These are phyloP conservation scores for Nomada goodeniana DNA, from an alignment of 2,888 invertebrate species.

Conservation along the genomic window DNA sequence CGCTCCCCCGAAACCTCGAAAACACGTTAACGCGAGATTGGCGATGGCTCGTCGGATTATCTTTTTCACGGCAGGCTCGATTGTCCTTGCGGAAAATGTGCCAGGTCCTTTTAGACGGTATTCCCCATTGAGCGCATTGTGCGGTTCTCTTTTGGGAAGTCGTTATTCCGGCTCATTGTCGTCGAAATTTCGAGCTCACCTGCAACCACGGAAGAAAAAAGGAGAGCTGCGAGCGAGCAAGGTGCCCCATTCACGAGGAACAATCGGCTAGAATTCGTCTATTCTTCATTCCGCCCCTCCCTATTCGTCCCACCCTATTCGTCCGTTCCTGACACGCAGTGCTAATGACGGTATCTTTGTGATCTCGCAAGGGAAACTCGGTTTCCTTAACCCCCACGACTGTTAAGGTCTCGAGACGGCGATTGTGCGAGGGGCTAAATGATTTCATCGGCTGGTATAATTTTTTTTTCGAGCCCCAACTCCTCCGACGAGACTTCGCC, in stretches of 20 bases:
- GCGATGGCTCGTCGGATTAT: conserved; percentile 47
- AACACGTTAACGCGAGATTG: conserved; percentile 35
- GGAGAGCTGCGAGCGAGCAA: conserved; percentile 41
- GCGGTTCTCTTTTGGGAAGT: conserved; percentile 50
- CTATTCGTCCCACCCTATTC: conserved; percentile 16
- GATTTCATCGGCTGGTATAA: neutral
- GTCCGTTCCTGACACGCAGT: neutral
- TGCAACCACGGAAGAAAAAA: conserved; percentile 37
- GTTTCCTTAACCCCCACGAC: conserved; percentile 5
- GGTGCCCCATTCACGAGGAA: conserved; percentile 55
- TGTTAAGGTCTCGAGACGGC: neutral
- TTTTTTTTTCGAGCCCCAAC: too few species aligned
- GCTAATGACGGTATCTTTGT: conserved; percentile 32
- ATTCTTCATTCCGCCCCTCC: conserved; percentile 28
- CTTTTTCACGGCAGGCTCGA: conserved; percentile 37
- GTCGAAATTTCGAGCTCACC: conserved; percentile 54
- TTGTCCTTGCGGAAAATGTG: conserved; percentile 56
- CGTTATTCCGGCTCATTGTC: conserved; percentile 61
- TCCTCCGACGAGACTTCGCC: too few species aligned
- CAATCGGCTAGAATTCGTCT: conserved; percentile 55
- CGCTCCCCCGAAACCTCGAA: conserved; percentile 23
- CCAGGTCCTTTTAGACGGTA: conserved; percentile 13
- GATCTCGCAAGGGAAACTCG: conserved; percentile 12
- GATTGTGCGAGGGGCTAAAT: neutral
- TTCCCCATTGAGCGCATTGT: conserved; percentile 37